Conservation (phyloP, 1,140 invertebrate genomes). For the Notospermus geniculatus region DNA sequence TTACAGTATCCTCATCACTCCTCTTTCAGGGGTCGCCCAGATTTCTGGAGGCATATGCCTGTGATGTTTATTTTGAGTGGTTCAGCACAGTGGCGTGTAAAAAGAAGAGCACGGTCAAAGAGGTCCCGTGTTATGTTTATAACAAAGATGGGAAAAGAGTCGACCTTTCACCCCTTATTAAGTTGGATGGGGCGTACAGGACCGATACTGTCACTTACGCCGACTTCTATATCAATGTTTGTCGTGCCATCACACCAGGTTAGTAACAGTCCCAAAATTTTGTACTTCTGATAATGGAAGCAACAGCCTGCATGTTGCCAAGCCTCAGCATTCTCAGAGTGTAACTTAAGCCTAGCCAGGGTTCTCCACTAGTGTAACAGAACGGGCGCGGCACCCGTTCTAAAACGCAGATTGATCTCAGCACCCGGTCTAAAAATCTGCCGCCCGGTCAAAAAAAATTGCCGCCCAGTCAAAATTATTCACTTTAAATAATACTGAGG, state of each 20-base stretch:
- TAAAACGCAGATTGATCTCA: too few species aligned
- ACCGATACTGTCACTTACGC: slow-evolving; percentile 27
- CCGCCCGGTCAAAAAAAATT: too few species aligned
- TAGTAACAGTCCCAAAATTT: neutral
- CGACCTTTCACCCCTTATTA: slow-evolving; percentile 44
- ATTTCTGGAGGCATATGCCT: slow-evolving; percentile 29
- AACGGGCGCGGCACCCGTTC: too few species aligned
- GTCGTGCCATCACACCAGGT: slow-evolving; percentile 42
- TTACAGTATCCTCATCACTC: too few species aligned
- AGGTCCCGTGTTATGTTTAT: slow-evolving; percentile 42
- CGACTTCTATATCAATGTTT: slow-evolving; percentile 47
- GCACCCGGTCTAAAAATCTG: too few species aligned
- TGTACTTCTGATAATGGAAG: neutral
- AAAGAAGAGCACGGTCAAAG: slow-evolving; percentile 25
- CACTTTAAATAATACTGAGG: too few species aligned
- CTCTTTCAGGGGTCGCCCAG: slow-evolving; percentile 41
- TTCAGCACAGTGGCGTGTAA: slow-evolving; percentile 36
- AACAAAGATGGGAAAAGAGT: slow-evolving; percentile 25
- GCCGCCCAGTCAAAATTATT: too few species aligned
- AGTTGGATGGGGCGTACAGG: slow-evolving; percentile 35
- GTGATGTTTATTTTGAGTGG: slow-evolving; percentile 46
- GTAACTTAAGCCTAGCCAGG: neutral
- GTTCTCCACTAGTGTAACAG: too few species aligned
- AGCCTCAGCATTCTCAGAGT: neutral
- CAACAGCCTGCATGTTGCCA: too few species aligned